Evolutionary conservation across 2,888 invertebrate genomes (phyloP), one percentile per base, ranked within the genome.

Genomic region (Mechanitis messenoides): DNA sequence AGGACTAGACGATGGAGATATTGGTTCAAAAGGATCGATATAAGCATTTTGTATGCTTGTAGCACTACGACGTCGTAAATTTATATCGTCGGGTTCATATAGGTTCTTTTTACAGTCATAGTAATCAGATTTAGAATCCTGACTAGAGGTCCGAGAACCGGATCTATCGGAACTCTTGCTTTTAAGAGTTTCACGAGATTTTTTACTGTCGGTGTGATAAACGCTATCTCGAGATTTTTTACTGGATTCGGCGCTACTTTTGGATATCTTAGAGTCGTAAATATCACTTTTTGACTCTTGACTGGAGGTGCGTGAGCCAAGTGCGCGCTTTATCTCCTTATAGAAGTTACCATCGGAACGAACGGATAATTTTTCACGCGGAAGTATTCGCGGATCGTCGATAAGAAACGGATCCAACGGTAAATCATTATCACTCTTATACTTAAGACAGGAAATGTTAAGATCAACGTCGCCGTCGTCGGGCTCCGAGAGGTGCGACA

Each of bases 371-470:
- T 93, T 94, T 77, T 94, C 94, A 33, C 94, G 91, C 1, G 94
- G 94, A 58, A 94, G 86, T 76, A 94, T 92, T 31, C 94, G 85
- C n/a, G 94, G 94, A 83, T 94, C 94, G 75, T 96, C 96, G 75
- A 93, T 92, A 58, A 93, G 91, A 84, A 95, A 95, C 71, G 95
- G 94, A 78, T 95, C 95, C 61, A 93, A 92, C 74, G 94, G 93
- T 66, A 94, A 91, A 72, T 94, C 93, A 50, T 91, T 92, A 59
- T 92, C 93, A 68, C 94, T 93, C 73, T 93, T 93, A 67, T 93
- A 93, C 71, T 92, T 92, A 50, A 92, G 91, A 66, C 91, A 91
- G 62, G 91, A 91, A 45, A 91, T 91, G 55, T 91, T 92, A 9
- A 91, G 86, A 71, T 92, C 91, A 62, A 90, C 91, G 55, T 91